A percentile compares a stretch with the other conserved stretches of the same genome.
Conservation (phyloP, 2,888 invertebrate species). For the Conistra vaccinii region DNA sequence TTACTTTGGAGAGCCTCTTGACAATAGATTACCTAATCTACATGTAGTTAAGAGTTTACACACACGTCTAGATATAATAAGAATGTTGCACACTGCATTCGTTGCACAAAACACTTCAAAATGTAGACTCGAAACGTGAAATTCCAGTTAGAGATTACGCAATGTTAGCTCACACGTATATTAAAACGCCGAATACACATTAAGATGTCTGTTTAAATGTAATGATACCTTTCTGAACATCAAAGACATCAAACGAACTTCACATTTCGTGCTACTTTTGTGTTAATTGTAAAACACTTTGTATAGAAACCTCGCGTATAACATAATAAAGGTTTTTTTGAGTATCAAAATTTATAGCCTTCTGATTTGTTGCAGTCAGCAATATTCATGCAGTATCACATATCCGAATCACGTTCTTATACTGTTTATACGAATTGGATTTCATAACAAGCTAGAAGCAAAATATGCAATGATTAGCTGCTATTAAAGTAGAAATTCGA, state of each 20-base stretch:
- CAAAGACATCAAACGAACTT: constrained; percentile 7
- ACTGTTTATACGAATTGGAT: constrained; percentile 53
- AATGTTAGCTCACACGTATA: constrained; percentile 50
- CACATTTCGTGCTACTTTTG: constrained; percentile 5
- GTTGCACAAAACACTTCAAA: constrained; percentile 65
- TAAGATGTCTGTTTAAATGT: constrained; percentile 31
- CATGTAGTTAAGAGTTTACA: constrained; percentile 37
- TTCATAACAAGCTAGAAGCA: constrained; percentile 56
- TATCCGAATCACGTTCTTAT: constrained; percentile 60
- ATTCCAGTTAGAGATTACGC: constrained; percentile 61
- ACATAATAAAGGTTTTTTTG: neutral
- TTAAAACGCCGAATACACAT: constrained; percentile 40
- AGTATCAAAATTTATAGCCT: constrained; percentile 23
- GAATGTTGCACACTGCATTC: constrained; percentile 58
- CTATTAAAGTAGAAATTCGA: constrained; percentile 23
- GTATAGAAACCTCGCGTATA: neutral
- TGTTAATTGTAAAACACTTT: neutral
- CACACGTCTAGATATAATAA: constrained; percentile 46
- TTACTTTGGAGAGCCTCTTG: constrained; percentile 39
- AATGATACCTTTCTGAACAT: constrained; percentile 25
- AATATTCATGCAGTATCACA: constrained; percentile 53
- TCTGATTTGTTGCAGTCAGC: constrained; percentile 44
- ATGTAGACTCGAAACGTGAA: constrained; percentile 63
- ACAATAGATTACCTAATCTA: constrained; percentile 61
- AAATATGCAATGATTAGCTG: constrained; percentile 36